phyloP scores from a whole-genome alignment of 2,113 vertebrate genomes.

The Varanus salvator region DNA sequence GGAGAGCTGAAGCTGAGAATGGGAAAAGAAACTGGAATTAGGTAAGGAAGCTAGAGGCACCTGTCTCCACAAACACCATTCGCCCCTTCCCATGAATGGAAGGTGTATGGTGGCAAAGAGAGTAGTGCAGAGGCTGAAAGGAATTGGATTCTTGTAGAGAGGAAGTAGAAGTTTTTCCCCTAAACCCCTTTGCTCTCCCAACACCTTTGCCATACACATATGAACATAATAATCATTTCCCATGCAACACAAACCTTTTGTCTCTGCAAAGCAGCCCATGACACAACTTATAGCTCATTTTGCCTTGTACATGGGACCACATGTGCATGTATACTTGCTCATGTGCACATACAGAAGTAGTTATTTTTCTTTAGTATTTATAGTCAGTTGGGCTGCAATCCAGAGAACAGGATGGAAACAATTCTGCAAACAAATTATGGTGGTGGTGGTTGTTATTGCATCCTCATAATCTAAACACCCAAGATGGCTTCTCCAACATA shows the following conservation, averaged over 20 bases:
- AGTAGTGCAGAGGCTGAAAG: neutral
- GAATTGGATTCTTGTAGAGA: neutral
- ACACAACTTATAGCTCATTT: neutral
- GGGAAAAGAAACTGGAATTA: neutral
- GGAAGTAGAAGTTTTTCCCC: neutral
- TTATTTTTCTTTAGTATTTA: neutral
- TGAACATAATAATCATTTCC: neutral
- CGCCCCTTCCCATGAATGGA: neutral
- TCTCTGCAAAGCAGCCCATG: neutral
- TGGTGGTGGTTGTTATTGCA: neutral
- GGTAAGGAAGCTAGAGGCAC: neutral
- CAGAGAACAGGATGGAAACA: neutral
- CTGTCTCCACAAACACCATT: neutral
- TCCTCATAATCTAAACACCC: slow-evolving; percentile 5
- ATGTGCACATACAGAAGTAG: slow-evolving; percentile 7
- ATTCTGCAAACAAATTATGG: neutral
- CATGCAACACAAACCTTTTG: neutral
- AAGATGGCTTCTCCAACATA: neutral
- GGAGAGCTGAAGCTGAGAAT: no score
- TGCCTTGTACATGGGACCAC: neutral
- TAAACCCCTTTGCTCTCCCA: neutral
- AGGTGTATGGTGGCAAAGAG: neutral
- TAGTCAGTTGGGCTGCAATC: neutral
- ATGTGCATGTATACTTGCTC: neutral
- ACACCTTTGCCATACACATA: neutral